Evolutionary conservation across 2,113 vertebrate species (phyloP).

Genomic region (Pithys albifrons): DNA sequence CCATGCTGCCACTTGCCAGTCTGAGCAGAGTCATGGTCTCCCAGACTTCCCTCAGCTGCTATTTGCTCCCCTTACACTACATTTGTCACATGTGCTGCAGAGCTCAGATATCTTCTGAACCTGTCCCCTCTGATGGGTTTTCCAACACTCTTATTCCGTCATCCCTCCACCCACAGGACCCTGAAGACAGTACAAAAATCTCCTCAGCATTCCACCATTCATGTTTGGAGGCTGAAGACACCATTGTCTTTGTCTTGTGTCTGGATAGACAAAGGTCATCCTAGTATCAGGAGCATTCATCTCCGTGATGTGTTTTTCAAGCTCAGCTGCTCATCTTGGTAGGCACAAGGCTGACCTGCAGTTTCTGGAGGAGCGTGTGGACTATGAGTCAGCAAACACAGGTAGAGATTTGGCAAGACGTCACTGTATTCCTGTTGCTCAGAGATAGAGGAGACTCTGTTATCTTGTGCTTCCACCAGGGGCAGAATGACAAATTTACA

Average conservation of each 20-base stretch:
- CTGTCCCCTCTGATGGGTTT: accelerated
- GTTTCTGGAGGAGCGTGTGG: background rate
- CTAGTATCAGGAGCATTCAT: background rate
- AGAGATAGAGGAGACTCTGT: background rate
- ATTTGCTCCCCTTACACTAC: background rate
- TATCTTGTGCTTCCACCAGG: background rate
- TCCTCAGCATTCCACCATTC: background rate
- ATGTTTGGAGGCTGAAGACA: background rate
- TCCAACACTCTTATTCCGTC: background rate
- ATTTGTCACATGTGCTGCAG: background rate
- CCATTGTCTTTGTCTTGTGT: accelerated
- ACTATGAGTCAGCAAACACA: background rate
- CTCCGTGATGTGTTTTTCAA: background rate
- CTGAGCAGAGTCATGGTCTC: accelerated
- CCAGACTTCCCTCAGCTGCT: background rate
- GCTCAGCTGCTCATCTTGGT: background rate
- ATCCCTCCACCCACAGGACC: background rate
- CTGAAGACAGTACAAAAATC: background rate
- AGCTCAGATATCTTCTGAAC: background rate
- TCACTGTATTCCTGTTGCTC: background rate
- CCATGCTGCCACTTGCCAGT: background rate
- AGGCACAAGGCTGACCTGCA: background rate
- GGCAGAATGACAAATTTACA: background rate
- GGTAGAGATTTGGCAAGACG: background rate
- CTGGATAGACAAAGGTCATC: background rate